Percentiles rank a stretch among this genome's conserved stretches.
Evolutionary conservation across 2,888 invertebrate species (phyloP).

Genomic region (Tethea ocularis): DNA sequence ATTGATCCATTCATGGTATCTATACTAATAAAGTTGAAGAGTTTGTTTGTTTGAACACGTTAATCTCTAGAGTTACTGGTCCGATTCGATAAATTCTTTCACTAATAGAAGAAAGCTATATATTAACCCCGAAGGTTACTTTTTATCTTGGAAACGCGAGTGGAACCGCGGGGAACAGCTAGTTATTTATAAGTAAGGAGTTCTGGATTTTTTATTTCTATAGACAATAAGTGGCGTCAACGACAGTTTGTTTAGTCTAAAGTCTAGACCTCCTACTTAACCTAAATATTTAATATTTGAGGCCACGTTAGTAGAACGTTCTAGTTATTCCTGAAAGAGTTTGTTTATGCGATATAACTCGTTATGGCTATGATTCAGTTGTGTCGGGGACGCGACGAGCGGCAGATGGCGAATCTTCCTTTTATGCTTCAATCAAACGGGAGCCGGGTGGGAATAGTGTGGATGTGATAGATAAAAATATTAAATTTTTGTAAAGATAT

Average conservation of each 20-base stretch:
- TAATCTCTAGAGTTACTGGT: no score
- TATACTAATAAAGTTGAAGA: no score
- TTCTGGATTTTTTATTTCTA: no score
- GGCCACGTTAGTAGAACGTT: background rate
- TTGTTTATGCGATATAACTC: conserved; percentile 12
- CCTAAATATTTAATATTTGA: background rate
- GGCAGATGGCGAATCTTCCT: conserved; percentile 78
- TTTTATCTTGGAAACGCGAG: no score
- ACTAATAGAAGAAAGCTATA: no score
- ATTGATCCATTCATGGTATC: no score
- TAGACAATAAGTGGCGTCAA: background rate
- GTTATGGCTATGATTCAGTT: conserved; percentile 23
- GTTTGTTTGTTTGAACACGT: no score
- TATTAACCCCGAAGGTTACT: no score
- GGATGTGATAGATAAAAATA: conserved; percentile 42
- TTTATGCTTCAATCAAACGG: conserved; percentile 74
- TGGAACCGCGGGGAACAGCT: no score
- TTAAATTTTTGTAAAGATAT: no score
- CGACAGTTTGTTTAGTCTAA: background rate
- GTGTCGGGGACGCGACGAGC: conserved; percentile 32
- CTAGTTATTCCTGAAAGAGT: conserved; percentile 13
- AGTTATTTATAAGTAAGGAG: no score
- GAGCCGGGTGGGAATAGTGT: conserved; percentile 40
- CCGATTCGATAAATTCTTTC: no score
- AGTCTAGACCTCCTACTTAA: background rate